Conservation (phyloP, 2,113 vertebrate species). For the Fregetta grallaria region DNA sequence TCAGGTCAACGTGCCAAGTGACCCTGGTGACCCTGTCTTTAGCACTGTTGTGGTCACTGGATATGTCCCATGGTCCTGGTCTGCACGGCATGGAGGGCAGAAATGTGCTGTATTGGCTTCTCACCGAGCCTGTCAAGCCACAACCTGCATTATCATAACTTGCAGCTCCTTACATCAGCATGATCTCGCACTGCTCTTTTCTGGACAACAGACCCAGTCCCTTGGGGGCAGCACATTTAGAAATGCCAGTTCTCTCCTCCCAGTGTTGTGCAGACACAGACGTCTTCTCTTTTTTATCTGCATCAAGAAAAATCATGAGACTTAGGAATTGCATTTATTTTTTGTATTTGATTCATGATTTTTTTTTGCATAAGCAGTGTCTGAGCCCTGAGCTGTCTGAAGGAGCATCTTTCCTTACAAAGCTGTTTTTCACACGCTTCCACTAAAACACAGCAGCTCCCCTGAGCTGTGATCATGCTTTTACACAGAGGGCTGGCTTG, state of each 20-base stretch:
- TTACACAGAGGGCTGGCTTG: not conserved
- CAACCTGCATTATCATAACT: slow-evolving; percentile 3
- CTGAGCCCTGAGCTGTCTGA: not conserved
- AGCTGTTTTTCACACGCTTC: not conserved
- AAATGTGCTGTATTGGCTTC: not conserved
- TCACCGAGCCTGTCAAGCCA: not conserved
- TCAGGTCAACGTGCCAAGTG: accelerated
- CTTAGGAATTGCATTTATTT: not conserved
- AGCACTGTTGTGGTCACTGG: not conserved
- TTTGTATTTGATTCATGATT: not conserved
- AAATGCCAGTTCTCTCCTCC: slow-evolving; percentile 13
- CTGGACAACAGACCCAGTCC: slow-evolving; percentile 12
- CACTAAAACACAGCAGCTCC: not conserved
- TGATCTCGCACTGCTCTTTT: slow-evolving; percentile 6
- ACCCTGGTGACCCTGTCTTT: not conserved
- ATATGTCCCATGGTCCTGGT: not conserved
- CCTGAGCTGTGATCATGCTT: not conserved
- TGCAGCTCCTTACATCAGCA: slow-evolving; percentile 24
- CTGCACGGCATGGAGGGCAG: not conserved
- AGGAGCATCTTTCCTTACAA: not conserved
- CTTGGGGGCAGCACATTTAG: slow-evolving; percentile 10
- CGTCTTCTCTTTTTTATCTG: not conserved
- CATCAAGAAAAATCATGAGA: not conserved
- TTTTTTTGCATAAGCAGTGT: not conserved
- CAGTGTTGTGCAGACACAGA: not conserved